Evolutionary conservation across 2,113 vertebrate species (phyloP).

Genomic region (Pollimyrus isidori): DNA sequence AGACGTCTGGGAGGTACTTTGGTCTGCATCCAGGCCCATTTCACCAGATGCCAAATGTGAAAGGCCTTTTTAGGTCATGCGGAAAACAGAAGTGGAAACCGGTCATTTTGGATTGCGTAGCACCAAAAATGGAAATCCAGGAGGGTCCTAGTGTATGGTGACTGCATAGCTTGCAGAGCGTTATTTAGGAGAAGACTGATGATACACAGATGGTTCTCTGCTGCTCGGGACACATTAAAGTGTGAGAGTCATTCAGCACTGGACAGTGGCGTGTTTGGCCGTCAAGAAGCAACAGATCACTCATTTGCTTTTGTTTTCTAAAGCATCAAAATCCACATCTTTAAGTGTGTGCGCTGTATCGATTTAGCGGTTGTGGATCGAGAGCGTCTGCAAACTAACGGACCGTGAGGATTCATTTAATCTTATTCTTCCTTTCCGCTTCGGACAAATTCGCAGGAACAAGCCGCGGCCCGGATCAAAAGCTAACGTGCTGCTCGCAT

Average conservation of each 20-base stretch:
- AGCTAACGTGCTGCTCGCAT: neutral
- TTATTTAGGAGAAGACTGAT: neutral
- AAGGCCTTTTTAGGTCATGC: neutral
- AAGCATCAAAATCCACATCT: neutral
- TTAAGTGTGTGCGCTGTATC: neutral
- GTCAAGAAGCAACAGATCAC: neutral
- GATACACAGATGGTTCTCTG: neutral
- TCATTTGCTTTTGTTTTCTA: neutral
- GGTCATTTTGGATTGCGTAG: neutral
- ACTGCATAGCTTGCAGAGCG: neutral
- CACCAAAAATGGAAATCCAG: neutral
- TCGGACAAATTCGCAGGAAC: neutral
- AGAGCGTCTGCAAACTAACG: neutral
- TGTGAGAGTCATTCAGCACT: neutral
- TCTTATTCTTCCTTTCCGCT: neutral
- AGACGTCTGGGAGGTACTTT: constrained; percentile 22
- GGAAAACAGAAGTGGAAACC: neutral
- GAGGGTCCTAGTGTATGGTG: neutral
- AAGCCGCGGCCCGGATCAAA: neutral
- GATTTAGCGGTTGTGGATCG: neutral
- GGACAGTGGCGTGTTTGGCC: neutral
- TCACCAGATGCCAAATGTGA: neutral
- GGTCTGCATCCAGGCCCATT: neutral
- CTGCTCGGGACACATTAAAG: neutral
- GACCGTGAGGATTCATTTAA: neutral